A percentile compares a stretch with the other conserved stretches of the same genome.
Conservation (phyloP, 2,888 invertebrate genomes). For the Troides aeacus region DNA sequence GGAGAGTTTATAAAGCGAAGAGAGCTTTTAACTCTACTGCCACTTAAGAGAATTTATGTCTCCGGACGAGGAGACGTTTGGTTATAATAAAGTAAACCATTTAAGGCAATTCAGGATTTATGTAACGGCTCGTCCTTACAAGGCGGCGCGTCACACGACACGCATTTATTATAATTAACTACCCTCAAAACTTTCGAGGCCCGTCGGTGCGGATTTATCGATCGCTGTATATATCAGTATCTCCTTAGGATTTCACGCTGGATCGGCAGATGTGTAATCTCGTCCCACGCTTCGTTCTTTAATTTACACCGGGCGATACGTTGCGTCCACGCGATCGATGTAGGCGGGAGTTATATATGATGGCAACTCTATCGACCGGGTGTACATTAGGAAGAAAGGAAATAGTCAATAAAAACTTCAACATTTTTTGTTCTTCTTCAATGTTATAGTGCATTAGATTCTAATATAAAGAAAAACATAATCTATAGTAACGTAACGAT, state of each 20-base stretch:
- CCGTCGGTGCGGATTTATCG: slow-evolving; percentile 20
- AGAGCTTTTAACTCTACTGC: too few relatives aligned
- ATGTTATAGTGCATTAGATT: too few relatives aligned
- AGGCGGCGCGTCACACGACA: slow-evolving; percentile 25
- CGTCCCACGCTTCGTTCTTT: slow-evolving; percentile 21
- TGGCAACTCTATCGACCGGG: not conserved
- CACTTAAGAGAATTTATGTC: slow-evolving; percentile 2
- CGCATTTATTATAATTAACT: slow-evolving; percentile 28
- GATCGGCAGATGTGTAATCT: slow-evolving; percentile 2
- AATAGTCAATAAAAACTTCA: too few relatives aligned
- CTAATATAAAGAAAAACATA: too few relatives aligned
- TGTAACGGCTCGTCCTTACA: slow-evolving; percentile 28
- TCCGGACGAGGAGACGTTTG: not conserved
- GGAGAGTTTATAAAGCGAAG: too few relatives aligned
- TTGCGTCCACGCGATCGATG: not conserved
- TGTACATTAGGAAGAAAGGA: not conserved
- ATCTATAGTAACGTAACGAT: too few relatives aligned
- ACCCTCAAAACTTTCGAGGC: slow-evolving; percentile 25
- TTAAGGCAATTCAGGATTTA: slow-evolving; percentile 27
- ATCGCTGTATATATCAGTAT: slow-evolving; percentile 8
- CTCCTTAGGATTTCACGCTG: slow-evolving; percentile 17
- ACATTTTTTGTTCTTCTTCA: not conserved
- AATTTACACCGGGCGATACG: slow-evolving; percentile 9
- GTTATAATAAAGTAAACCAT: slow-evolving; percentile 1
- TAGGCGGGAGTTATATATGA: slow-evolving; percentile 2